Conservation (phyloP, 2,113 vertebrate species). For the Ptilorrhoa leucosticta region DNA sequence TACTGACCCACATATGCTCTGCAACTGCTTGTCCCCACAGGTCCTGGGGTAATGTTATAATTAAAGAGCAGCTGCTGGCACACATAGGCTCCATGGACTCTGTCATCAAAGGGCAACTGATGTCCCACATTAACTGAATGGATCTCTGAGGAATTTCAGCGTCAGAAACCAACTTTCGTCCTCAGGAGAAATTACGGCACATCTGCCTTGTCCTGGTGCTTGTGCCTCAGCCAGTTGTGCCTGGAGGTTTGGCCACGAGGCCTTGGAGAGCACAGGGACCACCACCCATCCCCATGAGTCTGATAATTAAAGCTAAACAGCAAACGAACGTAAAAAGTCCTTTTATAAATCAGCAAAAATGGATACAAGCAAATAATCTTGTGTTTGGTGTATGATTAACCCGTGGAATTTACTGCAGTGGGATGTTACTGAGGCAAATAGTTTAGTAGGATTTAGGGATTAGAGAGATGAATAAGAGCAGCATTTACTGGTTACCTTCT, state of each 20-base stretch:
- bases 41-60: slow-evolving; percentile 29
- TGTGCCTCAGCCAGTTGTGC: background rate
- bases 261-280: background rate
- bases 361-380: slow-evolving; percentile 49
- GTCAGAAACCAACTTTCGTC: background rate
- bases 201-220: background rate
- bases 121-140: slow-evolving; percentile 53
- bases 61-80: slow-evolving; percentile 59
- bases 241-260: background rate
- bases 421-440: slow-evolving; percentile 50
- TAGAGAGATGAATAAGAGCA: slow-evolving; percentile 44
- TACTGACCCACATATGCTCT: slow-evolving; percentile 52
- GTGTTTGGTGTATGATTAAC: slow-evolving; percentile 66
- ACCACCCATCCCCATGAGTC: background rate
- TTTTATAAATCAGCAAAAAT: background rate
- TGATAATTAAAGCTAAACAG: background rate
- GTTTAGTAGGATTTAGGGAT: slow-evolving; percentile 62
- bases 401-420: slow-evolving; percentile 65
- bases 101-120: slow-evolving; percentile 38
- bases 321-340: background rate
- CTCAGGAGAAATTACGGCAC: background rate
- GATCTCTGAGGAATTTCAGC: slow-evolving; percentile 13
- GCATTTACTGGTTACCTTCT: slow-evolving; percentile 3
- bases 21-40: slow-evolving; percentile 17
- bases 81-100: background rate